phyloP scores from a whole-genome alignment of 2,113 vertebrate genomes.

The Nanorana parkeri region DNA sequence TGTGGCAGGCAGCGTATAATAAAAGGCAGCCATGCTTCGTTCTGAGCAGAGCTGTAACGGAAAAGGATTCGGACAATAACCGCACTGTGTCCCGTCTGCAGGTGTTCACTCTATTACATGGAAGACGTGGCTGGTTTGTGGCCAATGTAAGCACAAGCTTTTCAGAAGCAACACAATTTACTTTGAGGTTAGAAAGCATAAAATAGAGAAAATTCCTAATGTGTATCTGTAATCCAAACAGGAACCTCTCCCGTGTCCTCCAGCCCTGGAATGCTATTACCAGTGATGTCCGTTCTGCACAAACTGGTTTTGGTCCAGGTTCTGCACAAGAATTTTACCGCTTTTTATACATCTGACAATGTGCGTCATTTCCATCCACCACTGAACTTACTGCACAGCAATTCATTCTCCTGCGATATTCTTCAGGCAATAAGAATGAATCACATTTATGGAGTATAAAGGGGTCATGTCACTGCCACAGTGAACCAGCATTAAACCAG shows the following conservation, averaged over 20 bases:
- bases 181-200: conserved; percentile 63
- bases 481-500: no score
- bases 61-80: no score
- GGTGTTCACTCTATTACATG: conserved; percentile 21
- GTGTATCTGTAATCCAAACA: conserved; percentile 63
- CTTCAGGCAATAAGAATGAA: no score
- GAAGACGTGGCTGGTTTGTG: conserved; percentile 5
- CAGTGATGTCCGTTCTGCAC: not conserved
- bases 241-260: conserved; percentile 64
- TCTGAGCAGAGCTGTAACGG: no score
- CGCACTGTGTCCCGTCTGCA: conserved; percentile 18
- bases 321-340: not conserved
- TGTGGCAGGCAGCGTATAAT: no score
- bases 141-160: conserved; percentile 33
- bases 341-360: not conserved
- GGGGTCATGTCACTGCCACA: no score
- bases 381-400: not conserved
- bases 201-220: conserved; percentile 64
- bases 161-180: conserved; percentile 62
- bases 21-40: no score
- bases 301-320: not conserved
- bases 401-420: no score
- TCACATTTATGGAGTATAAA: no score
- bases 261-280: conserved; percentile 52
- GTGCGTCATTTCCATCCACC: conserved; percentile 5